Evolutionary conservation across 2,888 invertebrate species (phyloP), one percentile per base, ranked within the genome.

Genomic region (Drosophila lutescens): DNA sequence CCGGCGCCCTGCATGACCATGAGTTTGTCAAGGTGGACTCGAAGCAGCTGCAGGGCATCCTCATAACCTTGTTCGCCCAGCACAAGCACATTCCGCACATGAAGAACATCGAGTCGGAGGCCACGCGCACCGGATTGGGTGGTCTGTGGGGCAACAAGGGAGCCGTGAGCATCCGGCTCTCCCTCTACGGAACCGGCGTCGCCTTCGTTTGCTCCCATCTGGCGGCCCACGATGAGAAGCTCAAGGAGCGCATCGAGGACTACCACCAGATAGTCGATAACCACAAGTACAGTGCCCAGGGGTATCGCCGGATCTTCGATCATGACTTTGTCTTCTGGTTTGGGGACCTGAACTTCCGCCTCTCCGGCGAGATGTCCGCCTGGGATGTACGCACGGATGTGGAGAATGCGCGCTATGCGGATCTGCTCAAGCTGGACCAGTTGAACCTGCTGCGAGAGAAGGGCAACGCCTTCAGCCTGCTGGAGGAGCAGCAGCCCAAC

Each of bases 291-390:
- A 95, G 95, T 77, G 94, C 95, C 10, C 92, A 93, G 36, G 95
- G 96, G 88, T 97, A 97, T 30, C 93, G 94, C 10, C 95, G 95
- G 84, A 98, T 99, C 79, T 94, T 98, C 78, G 98, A 95, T 91
- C 98, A 98, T 90, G 98, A 98, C 96, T 98, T 97, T 90, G 95
- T 97, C 2, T 97, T 98, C 92, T 98, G 97, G 97, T 94, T 97
- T 83, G 98, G 98, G 1, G 98, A 98, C 90, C 93, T 98, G 4
- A 98, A 98, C 91, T 98, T 98, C 91, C 95, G 98, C 0, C 93
- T 96, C 2, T 93, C 94, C 56, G 95, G 95, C 40, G 95, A 95
- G 0, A 92, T 93, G 40, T 94, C 94, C 30, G 94, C 95, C 0
- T 94, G 95, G 79, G 95, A 95, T 80, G 96, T 98, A 10, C 94